These are phyloP conservation scores for Ophion ellenae DNA, from an alignment of 2,888 invertebrate species.

Conservation along the genomic window DNA sequence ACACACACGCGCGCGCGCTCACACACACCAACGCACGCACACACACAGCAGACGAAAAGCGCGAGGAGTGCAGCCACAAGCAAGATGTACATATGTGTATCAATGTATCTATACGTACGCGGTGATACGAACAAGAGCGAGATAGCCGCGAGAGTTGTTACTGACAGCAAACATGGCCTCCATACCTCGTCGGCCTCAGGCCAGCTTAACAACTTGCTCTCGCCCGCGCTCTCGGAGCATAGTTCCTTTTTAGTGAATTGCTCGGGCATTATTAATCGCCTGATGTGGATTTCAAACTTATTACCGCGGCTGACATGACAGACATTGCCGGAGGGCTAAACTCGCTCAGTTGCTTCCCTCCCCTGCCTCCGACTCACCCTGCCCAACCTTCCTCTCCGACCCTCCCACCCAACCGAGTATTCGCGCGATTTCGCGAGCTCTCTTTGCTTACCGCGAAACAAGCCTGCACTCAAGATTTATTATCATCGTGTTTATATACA, in stretches of 20 bases:
- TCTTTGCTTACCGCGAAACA: conserved; percentile 45
- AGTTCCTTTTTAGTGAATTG: conserved; percentile 80
- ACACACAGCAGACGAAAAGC: too few relatives aligned
- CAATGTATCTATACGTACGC: background rate
- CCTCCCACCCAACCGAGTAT: background rate
- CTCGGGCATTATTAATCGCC: conserved; percentile 82
- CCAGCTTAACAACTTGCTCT: conserved; percentile 76
- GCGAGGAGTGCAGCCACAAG: background rate
- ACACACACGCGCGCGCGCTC: too few relatives aligned
- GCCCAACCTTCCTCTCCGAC: conserved; percentile 6
- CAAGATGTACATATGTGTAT: background rate
- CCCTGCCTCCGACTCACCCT: background rate
- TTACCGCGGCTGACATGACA: conserved; percentile 79
- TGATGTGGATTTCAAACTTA: conserved; percentile 82
- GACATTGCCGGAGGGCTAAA: conserved; percentile 70
- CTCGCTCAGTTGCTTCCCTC: conserved; percentile 61
- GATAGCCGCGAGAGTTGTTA: conserved; percentile 76
- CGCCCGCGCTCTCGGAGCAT: conserved; percentile 69
- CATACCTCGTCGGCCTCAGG: conserved; percentile 74
- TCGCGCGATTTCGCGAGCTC: conserved; percentile 34
- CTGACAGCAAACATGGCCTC: conserved; percentile 80
- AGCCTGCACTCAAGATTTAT: conserved; percentile 17
- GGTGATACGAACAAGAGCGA: conserved; percentile 32
- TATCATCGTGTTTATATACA: background rate
- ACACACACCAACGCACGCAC: too few relatives aligned